phyloP scores from a whole-genome alignment of 2,113 vertebrate genomes.

The Scartelaos histophorus region DNA sequence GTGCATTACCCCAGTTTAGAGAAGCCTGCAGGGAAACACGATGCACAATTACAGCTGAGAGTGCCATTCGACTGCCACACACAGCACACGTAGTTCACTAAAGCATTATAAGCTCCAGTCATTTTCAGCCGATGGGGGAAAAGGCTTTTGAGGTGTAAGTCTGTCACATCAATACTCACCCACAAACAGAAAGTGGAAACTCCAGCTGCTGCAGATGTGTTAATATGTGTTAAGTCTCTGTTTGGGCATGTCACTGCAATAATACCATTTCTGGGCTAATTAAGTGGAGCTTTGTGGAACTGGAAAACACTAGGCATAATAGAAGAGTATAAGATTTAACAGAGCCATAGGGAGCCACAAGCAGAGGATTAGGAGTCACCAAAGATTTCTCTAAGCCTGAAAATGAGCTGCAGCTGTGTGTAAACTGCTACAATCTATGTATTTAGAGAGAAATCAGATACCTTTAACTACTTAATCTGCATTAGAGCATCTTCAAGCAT shows the following conservation, averaged over 20 bases:
- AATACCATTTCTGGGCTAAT: conserved; percentile 12
- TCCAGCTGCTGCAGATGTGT: conserved; percentile 13
- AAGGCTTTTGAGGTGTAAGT: background rate
- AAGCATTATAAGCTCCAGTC: background rate
- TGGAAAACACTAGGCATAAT: background rate
- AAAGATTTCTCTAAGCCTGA: background rate
- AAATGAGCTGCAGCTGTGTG: background rate
- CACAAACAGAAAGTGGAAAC: background rate
- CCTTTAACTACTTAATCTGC: background rate
- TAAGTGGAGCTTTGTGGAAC: conserved; percentile 1
- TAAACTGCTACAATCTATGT: background rate
- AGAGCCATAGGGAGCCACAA: background rate
- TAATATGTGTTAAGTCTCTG: background rate
- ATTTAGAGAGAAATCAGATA: background rate
- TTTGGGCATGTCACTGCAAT: conserved; percentile 3
- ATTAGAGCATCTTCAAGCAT: background rate
- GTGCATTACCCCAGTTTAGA: conserved; percentile 9
- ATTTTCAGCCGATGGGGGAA: conserved; percentile 1
- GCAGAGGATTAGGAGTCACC: background rate
- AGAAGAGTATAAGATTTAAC: background rate
- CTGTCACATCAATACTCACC: conserved; percentile 11
- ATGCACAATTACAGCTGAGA: conserved; percentile 21
- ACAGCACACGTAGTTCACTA: background rate
- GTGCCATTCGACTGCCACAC: conserved; percentile 14
- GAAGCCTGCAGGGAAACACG: conserved; percentile 14